A percentile compares a stretch with the other conserved stretches of the same genome.
These are phyloP conservation scores for Willisornis vidua DNA, from an alignment of 2,113 vertebrate species.

Conservation along the genomic window DNA sequence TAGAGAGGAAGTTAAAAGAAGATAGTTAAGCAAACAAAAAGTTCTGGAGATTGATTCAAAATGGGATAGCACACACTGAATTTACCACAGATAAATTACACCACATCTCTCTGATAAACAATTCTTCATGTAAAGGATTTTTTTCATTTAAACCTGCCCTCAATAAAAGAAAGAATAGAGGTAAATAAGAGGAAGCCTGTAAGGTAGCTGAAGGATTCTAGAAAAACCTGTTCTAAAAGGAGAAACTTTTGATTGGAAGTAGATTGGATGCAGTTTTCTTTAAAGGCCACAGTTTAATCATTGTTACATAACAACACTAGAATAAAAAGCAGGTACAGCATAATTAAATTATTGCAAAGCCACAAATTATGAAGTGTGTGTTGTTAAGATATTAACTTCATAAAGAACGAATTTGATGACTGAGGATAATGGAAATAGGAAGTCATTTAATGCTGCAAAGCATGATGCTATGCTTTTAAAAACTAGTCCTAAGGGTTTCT, in stretches of 20 bases:
- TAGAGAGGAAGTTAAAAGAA: neutral
- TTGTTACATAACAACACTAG: neutral
- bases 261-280: neutral
- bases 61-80: neutral
- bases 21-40: neutral
- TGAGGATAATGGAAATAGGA: neutral
- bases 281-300: neutral
- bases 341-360: neutral
- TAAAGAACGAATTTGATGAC: neutral
- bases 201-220: neutral
- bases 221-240: neutral
- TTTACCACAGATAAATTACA: neutral
- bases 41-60: neutral
- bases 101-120: neutral
- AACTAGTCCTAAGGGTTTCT: neutral
- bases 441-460: neutral
- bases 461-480: neutral
- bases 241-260: neutral
- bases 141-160: neutral
- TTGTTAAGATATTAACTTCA: neutral
- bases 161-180: neutral
- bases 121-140: neutral
- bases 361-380: neutral
- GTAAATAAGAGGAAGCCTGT: neutral
- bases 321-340: neutral